These are phyloP conservation scores for Drosophila kanekoi DNA, from an alignment of 2,888 invertebrate species.

Conservation along the genomic window DNA sequence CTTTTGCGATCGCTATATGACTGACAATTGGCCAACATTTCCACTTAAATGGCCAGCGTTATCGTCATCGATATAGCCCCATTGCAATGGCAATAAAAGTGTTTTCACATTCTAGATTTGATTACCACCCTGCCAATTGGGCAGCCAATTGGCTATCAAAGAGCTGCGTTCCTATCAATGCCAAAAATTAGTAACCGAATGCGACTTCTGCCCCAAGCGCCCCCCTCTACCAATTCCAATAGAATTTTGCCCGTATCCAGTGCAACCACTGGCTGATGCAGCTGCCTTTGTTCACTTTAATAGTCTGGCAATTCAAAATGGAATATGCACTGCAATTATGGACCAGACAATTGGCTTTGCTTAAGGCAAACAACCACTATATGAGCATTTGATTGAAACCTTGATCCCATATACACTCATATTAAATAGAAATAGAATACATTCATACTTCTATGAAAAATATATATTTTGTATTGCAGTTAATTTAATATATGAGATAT, in stretches of 20 bases:
- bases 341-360: constrained; percentile 19
- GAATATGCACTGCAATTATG: constrained; percentile 16
- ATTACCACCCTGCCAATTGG: constrained; percentile 67
- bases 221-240: neutral
- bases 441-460: too few species aligned
- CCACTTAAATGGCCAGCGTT: constrained; percentile 36
- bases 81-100: constrained; percentile 23
- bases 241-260: constrained; percentile 3
- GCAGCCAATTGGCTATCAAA: constrained; percentile 70
- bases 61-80: constrained; percentile 45
- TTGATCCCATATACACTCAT: too few species aligned
- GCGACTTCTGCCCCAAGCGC: neutral
- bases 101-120: constrained; percentile 39
- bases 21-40: constrained; percentile 59
- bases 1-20: constrained; percentile 15
- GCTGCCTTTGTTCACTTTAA: constrained; percentile 31
- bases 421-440: too few species aligned
- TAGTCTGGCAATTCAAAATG: constrained; percentile 34
- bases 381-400: too few species aligned
- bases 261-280: constrained; percentile 11
- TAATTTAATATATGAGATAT: too few species aligned
- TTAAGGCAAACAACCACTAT: neutral
- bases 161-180: constrained; percentile 44
- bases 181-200: constrained; percentile 24
- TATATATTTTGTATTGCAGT: too few species aligned